A percentile compares a stretch with the other conserved stretches of the same genome.
These are phyloP conservation scores for Diplazon laetatorius DNA, from an alignment of 2,888 invertebrate genomes.

Conservation along the genomic window DNA sequence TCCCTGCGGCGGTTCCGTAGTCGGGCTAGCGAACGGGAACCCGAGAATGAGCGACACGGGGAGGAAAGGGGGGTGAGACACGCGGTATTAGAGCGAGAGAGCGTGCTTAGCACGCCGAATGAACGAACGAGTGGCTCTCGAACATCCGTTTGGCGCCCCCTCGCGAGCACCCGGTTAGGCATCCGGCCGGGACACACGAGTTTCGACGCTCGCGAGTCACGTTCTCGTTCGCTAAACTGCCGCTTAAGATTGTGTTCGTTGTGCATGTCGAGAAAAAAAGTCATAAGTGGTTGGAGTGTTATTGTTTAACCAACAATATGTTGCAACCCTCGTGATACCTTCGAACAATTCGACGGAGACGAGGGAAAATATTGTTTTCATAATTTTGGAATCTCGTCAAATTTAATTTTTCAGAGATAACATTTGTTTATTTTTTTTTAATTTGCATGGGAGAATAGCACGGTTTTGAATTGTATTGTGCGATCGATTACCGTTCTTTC, in stretches of 20 bases:
- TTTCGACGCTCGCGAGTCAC: constrained; percentile 43
- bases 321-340: too few relatives aligned
- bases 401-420: background rate
- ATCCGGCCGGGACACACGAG: constrained; percentile 34
- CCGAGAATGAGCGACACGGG: constrained; percentile 11
- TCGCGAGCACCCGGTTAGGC: constrained; percentile 37
- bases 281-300: background rate
- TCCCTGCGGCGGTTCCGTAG: constrained; percentile 73
- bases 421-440: background rate
- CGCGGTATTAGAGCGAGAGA: constrained; percentile 21
- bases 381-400: too few relatives aligned
- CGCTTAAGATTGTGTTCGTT: background rate
- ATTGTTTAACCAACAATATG: background rate
- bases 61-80: background rate
- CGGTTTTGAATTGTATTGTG: background rate
- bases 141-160: constrained; percentile 72
- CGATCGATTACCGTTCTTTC: background rate
- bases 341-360: too few relatives aligned
- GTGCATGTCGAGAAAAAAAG: constrained; percentile 9
- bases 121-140: constrained; percentile 76
- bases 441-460: too few relatives aligned
- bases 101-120: constrained; percentile 59
- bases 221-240: constrained; percentile 17
- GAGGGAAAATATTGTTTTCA: too few relatives aligned
- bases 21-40: constrained; percentile 54